Evolutionary conservation across 2,888 invertebrate species (phyloP).

Genomic region (Phalangium opilio): DNA sequence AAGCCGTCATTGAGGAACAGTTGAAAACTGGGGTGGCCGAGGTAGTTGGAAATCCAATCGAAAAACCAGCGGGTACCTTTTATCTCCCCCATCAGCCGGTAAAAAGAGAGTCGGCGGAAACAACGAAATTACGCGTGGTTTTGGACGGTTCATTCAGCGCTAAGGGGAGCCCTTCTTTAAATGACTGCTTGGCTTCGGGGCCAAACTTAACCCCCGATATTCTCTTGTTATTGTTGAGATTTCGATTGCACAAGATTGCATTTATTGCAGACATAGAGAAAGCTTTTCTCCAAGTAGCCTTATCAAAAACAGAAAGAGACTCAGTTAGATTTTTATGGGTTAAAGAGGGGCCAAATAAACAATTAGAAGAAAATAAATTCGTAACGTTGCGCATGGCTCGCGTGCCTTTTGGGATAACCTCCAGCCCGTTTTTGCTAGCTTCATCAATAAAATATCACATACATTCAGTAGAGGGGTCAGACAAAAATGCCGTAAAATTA

Average conservation of each 20-base stretch:
- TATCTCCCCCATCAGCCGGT: slow-evolving; percentile 8
- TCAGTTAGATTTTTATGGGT: slow-evolving; percentile 5
- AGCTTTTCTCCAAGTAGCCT: slow-evolving; percentile 6
- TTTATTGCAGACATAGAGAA: slow-evolving; percentile 6
- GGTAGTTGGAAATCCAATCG: too few relatives aligned
- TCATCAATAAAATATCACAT: too few relatives aligned
- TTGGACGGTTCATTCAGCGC: slow-evolving; percentile 7
- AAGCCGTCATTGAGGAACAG: too few relatives aligned
- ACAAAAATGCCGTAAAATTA: too few relatives aligned
- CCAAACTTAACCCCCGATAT: slow-evolving; percentile 5
- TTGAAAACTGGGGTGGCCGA: too few relatives aligned
- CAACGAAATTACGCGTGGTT: slow-evolving; percentile 3
- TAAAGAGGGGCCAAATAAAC: neutral
- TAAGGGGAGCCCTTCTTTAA: slow-evolving; percentile 1
- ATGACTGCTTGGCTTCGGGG: slow-evolving; percentile 6
- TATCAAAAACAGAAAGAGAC: slow-evolving; percentile 2
- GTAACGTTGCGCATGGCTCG: neutral
- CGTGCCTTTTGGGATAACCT: slow-evolving; percentile 1
- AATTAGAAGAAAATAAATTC: too few relatives aligned
- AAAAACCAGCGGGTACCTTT: neutral
- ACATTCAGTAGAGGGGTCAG: neutral
- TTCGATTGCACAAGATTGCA: slow-evolving; percentile 12
- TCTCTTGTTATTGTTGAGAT: slow-evolving; percentile 1
- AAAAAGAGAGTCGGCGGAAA: neutral
- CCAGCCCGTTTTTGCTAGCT: too few relatives aligned